phyloP scores from a whole-genome alignment of 37 sponge, comb jelly and placozoan species.

The Petrosia ficiformis region DNA sequence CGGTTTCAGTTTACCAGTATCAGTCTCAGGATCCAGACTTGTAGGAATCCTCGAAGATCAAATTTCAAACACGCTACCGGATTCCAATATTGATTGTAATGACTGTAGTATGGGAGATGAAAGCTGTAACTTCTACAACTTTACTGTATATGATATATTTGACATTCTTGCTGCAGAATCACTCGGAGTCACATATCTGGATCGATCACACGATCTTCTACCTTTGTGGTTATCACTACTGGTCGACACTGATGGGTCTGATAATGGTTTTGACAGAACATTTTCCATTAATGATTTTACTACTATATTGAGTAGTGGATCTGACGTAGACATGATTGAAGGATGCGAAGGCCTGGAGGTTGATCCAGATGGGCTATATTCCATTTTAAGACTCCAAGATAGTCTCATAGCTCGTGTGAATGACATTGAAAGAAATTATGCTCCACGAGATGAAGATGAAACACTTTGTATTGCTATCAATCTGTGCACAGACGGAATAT shows the following conservation, averaged over 20 bases:
- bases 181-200: neutral
- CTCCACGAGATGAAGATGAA: neutral
- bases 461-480: neutral
- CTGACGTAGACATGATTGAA: neutral
- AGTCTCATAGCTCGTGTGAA: neutral
- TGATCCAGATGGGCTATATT: neutral
- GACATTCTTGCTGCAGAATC: neutral
- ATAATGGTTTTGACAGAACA: no score
- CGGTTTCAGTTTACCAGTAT: neutral
- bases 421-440: neutral
- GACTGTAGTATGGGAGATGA: neutral
- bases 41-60: neutral
- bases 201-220: neutral
- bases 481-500: neutral
- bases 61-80: neutral
- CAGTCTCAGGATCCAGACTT: neutral
- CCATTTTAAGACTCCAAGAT: neutral
- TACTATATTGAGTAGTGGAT: neutral
- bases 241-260: neutral
- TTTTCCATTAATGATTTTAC: neutral
- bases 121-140: neutral
- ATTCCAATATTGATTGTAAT: neutral
- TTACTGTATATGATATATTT: neutral
- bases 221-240: neutral
- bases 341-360: neutral